phyloP scores from a whole-genome alignment of 2,113 vertebrate genomes.

The Columbina picui region DNA sequence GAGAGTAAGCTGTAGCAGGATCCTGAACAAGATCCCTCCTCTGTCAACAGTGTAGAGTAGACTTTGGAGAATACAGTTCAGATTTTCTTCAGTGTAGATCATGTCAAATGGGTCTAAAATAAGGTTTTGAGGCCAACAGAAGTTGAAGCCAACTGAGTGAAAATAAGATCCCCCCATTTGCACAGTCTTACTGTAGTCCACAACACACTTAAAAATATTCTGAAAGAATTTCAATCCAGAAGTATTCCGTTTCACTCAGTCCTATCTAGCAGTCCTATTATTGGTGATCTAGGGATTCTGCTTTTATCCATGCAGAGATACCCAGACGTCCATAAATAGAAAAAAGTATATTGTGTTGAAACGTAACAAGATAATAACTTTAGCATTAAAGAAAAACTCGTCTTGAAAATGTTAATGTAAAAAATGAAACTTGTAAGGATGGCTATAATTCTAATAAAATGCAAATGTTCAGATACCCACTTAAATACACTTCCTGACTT shows the following conservation, averaged over 20 bases:
- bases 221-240: background rate
- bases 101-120: background rate
- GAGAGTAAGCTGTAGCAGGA: background rate
- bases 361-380: background rate
- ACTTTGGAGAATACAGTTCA: background rate
- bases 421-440: background rate
- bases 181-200: background rate
- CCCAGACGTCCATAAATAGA: background rate
- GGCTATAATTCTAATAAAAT: background rate
- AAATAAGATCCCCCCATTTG: background rate
- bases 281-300: background rate
- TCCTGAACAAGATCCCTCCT: background rate
- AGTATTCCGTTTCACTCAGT: background rate
- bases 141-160: background rate
- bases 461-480: rapidly evolving
- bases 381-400: background rate
- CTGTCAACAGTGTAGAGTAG: background rate
- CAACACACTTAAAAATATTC: background rate
- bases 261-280: background rate
- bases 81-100: background rate
- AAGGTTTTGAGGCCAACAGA: background rate
- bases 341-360: background rate
- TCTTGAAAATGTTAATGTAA: background rate
- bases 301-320: background rate
- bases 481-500: background rate